phyloP scores from a whole-genome alignment of 2,797 vertebrate genomes.

The Spinus olivaceus region DNA sequence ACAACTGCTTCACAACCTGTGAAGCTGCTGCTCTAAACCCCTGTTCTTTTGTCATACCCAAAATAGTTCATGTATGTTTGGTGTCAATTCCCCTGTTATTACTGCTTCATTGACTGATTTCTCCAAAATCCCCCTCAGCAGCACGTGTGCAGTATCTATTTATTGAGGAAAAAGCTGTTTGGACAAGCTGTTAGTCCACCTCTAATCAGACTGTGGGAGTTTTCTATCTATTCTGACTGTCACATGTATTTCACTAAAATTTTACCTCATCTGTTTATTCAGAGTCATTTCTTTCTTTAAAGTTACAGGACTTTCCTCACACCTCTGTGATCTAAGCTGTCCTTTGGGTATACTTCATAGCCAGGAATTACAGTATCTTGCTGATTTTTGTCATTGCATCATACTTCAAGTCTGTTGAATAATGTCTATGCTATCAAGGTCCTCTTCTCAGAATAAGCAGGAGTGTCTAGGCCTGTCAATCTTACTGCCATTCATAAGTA shows the following conservation, averaged over 20 bases:
- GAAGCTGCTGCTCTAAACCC: background rate
- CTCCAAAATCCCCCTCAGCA: background rate
- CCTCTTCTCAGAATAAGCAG: background rate
- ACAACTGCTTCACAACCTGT: background rate
- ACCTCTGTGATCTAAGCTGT: background rate
- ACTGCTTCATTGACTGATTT: background rate
- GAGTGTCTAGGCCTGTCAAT: conserved; percentile 32
- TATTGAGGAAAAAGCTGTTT: background rate
- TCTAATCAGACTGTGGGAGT: background rate
- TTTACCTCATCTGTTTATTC: background rate
- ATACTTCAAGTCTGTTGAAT: conserved; percentile 13
- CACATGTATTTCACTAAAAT: background rate
- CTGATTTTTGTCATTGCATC: conserved; percentile 20
- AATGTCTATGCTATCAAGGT: background rate
- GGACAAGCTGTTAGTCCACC: background rate
- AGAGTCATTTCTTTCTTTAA: background rate
- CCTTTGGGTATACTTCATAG: background rate
- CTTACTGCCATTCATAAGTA: conserved; percentile 21
- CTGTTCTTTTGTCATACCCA: background rate
- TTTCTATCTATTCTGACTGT: background rate
- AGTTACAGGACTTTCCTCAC: background rate
- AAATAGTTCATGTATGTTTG: background rate
- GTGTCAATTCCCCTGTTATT: background rate
- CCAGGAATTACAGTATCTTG: background rate
- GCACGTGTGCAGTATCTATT: background rate